Base-by-base conservation (phyloP, 35 echinoderm and acorn worm genomes). In the Lytechinus variegatus region DNA sequence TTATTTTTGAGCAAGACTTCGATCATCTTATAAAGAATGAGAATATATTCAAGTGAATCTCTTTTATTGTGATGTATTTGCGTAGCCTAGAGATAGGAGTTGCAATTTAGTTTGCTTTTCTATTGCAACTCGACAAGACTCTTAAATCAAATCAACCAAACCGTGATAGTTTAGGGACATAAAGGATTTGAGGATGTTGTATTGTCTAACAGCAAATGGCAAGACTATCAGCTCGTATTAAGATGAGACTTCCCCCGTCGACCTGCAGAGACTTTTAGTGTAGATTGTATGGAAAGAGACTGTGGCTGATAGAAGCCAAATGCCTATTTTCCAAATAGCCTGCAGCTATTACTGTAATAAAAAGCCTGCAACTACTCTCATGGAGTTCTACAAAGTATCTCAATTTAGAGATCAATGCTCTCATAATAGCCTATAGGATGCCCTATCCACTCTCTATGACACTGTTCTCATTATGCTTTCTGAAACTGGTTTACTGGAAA, bases 351-450 rank as follows among this genome's bases (percentile, higher is more conserved):
- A 7, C 16, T 5, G 21, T n/a, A 79, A 79, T 79, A 24, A 79
- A 79, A 24, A 24, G 19, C 19, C 66, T 79, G 24, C 66, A 79
- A 71, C 4, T 79, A 24, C 16, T 19, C 8, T 24, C 19, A 79
- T 24, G 66, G 66, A 79, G n/a, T 19, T 24, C n/a, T 6, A 44
- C 33, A 44, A 79, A 24, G 66, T 79, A 79, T 79, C 66, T 79
- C 66, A 79, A 79, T 79, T 79, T 79, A 79, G 19, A 79, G 66
- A 79, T 79, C 66, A 79, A 79, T 79, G 16, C 66, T 79, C 66
- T 24, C 66, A 3, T 79, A 79, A 79, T n/a, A 79, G 12, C 66
- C 16, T 7, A n/a, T 79, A 4, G 56, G 56, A 58, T 79, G 16
- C 14, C 16, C 16, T 79, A 6, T 79, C 66, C 7, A 3, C 66